Evolutionary conservation across 1,140 invertebrate genomes (phyloP), one percentile per base, ranked within the genome.

Genomic region (Tribolium castaneum): DNA sequence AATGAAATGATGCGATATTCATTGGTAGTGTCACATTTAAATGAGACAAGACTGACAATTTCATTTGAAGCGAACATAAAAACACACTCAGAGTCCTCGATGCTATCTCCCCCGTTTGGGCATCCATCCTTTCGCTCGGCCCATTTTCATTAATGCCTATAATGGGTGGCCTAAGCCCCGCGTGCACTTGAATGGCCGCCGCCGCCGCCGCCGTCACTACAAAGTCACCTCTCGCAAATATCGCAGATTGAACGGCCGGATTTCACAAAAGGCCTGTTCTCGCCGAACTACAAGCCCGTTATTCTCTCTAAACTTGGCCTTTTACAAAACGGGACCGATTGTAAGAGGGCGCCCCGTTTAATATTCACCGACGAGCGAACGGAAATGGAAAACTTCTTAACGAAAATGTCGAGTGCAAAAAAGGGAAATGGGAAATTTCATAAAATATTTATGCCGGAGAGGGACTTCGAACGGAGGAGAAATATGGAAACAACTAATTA

Each of bases 11-110:
- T 75, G 59, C 72, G 71, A 80, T 80, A 83, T 78, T 81, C 81
- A 81, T 81, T 81, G 81, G 74, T 73, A 50, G 78, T 77, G 80
- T 81, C 79, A 80, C 79, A 83, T 82, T 82, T 77, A 81, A 80
- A 83, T 82, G 80, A 83, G 80, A 82, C 82, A 82, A 77, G 72
- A 49, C 78, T 75, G 80, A 78, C 80, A 80, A 81, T 82, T 82
- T 83, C 82, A 83, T 80, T 83, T 79, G 72, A 78, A 80, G 72
- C 52, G 79, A 83, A 83, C 82, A 83, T 82, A 83, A 83, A 83
- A 83, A 83, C 79, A 82, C 82, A 82, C 82, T 82, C 80, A 81
- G 66, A 77, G 54, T 80, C 75, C 76, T 62, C 75, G 78, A 77
- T 79, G 66, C 76, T 80, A 75, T 78, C 79, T 80, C 51, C 49